Evolutionary conservation across 2,797 vertebrate genomes (phyloP), one percentile per base, ranked within the genome.

Genomic region (Cichlasoma orientale): DNA sequence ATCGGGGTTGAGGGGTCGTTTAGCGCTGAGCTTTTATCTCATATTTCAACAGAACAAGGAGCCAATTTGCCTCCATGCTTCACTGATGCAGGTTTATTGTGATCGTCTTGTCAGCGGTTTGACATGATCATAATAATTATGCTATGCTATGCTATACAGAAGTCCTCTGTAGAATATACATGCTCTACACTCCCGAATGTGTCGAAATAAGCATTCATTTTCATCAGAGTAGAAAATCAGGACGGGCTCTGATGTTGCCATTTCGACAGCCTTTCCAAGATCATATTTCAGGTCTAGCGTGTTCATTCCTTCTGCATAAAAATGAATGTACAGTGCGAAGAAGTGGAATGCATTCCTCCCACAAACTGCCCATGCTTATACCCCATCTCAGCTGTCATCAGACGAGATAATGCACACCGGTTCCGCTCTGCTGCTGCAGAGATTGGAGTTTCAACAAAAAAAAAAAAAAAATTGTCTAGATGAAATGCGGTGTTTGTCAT

Each of bases 301-400:
- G 27, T 38, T 55, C 44, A 59, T 82, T 74, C 23, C 50, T 54
- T 77, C 52, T 58, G 79, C 14, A 16, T 56, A 12, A 36, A 91
- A 83, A 84, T 59, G 72, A 77, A 72, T 77, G 7, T 77, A 58
- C 52, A 86, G 73, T 82, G 78, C 72, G 44, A 57, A 66, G 74
- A 80, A 79, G 27, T 83, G 63, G 83, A 80, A 85, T 71, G 23
- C 79, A 75, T 78, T 85, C 57, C 53, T 68, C 47, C 53, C 47
- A 75, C 71, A 71, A 83, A 80, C 80, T 80, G 56, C 69, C 61
- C 70, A 11, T 23, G 50, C 77, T 71, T 72, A 50, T 29, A 31
- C 58, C 16, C 6, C 85, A 89, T 87, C 82, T 90, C 74, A 63
- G 5, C 84, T 76, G 88, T 79, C 84, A 89, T 90, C 88, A 74